These are phyloP conservation scores for Grammomys surdaster DNA, from an alignment of 2,113 vertebrate species.

Conservation along the genomic window DNA sequence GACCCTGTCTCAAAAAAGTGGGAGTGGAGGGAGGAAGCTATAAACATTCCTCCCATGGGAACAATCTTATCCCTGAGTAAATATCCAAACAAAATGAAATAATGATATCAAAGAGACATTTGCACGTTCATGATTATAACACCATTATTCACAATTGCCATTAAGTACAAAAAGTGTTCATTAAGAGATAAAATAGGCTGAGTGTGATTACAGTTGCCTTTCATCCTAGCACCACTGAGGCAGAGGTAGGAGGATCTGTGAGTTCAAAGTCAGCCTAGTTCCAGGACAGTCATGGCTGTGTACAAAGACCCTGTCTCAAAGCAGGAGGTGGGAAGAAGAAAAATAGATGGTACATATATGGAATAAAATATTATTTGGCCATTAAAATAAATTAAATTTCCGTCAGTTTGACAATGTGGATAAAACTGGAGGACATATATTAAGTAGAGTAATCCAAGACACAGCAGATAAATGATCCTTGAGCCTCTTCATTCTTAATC, in stretches of 20 bases:
- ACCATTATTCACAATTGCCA: neutral
- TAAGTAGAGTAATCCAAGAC: neutral
- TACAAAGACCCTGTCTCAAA: neutral
- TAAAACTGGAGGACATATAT: neutral
- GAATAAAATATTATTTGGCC: neutral
- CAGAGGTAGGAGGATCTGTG: neutral
- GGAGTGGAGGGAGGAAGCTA: too few species aligned
- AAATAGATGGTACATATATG: neutral
- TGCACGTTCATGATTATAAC: too few species aligned
- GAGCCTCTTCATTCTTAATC: too few species aligned
- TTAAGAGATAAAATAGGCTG: neutral
- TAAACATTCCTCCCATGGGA: neutral
- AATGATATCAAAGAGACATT: neutral
- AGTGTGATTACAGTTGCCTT: neutral
- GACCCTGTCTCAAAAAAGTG: neutral
- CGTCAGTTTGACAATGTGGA: neutral
- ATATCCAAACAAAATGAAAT: neutral
- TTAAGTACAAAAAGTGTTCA: neutral
- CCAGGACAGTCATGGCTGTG: neutral
- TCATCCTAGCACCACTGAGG: neutral
- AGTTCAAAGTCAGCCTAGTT: neutral
- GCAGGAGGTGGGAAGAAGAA: too few species aligned
- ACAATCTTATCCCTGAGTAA: neutral
- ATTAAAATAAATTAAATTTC: neutral
- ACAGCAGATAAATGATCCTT: neutral